Conservation (phyloP, 2,888 invertebrate genomes). For the Caenorhabditis sp. region DNA sequence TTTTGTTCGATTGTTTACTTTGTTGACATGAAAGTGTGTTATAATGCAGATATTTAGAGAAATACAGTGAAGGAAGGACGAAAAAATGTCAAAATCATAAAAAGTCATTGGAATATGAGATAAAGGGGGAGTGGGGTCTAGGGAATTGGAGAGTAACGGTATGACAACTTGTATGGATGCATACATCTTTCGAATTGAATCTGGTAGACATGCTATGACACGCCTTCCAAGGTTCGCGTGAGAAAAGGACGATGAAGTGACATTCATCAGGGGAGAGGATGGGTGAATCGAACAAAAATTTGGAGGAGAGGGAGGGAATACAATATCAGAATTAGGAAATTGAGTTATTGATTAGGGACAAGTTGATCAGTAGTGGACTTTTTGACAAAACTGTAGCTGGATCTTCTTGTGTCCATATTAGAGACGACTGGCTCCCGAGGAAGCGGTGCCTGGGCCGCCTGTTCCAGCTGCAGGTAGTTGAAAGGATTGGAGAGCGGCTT, state of each 20-base stretch:
- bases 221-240: too few species aligned
- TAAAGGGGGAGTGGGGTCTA: too few species aligned
- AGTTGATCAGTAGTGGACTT: conserved; percentile 22
- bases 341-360: background rate
- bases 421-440: conserved; percentile 23
- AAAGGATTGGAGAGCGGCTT: conserved; percentile 37
- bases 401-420: too few species aligned
- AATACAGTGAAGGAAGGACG: too few species aligned
- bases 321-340: background rate
- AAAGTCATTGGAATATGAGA: too few species aligned
- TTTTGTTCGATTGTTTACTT: too few species aligned
- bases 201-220: conserved; percentile 19
- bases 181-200: conserved; percentile 2
- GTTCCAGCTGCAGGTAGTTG: conserved; percentile 29
- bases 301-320: background rate
- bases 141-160: too few species aligned
- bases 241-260: too few species aligned
- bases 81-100: too few species aligned
- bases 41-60: too few species aligned
- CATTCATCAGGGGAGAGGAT: too few species aligned
- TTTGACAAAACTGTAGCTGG: conserved; percentile 20
- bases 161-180: background rate
- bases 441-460: conserved; percentile 19
- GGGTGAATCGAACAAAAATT: background rate
- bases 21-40: too few species aligned